Percentiles rank a stretch among this genome's conserved stretches.
Evolutionary conservation across 2,113 vertebrate genomes (phyloP).

Genomic region (Vimba vimba): DNA sequence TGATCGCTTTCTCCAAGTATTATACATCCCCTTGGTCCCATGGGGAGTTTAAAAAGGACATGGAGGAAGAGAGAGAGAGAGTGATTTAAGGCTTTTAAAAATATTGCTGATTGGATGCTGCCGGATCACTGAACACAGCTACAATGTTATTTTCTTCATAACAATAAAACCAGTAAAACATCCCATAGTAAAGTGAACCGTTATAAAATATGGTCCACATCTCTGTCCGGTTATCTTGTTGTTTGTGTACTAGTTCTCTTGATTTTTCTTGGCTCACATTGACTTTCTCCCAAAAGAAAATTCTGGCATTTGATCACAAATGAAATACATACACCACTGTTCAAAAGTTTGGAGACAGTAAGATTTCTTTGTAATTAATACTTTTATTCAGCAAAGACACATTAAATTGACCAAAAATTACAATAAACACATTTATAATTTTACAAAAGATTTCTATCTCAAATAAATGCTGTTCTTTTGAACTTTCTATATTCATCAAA

Average conservation of each 20-base stretch:
- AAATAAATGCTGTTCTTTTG: background rate
- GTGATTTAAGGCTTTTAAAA: slow-evolving; percentile 4
- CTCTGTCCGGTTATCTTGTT: background rate
- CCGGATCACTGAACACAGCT: background rate
- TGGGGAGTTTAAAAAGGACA: slow-evolving; percentile 10
- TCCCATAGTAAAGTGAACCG: background rate
- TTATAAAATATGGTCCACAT: background rate
- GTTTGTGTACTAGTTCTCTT: background rate
- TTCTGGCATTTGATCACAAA: background rate
- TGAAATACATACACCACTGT: background rate
- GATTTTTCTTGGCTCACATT: background rate
- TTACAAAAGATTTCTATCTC: background rate
- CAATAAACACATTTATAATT: background rate
- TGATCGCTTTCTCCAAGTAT: background rate
- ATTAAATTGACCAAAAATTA: background rate
- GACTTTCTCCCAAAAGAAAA: background rate
- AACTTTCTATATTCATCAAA: background rate
- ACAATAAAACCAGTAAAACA: slow-evolving; percentile 23
- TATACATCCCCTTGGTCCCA: background rate
- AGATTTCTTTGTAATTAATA: background rate
- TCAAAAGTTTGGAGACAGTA: background rate
- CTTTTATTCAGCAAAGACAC: background rate
- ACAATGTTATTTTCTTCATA: slow-evolving; percentile 27
- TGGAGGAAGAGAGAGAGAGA: background rate
- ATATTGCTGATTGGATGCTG: slow-evolving; percentile 5